Evolutionary conservation across 2,888 invertebrate genomes (phyloP).

Genomic region (Drosophila paracracens): DNA sequence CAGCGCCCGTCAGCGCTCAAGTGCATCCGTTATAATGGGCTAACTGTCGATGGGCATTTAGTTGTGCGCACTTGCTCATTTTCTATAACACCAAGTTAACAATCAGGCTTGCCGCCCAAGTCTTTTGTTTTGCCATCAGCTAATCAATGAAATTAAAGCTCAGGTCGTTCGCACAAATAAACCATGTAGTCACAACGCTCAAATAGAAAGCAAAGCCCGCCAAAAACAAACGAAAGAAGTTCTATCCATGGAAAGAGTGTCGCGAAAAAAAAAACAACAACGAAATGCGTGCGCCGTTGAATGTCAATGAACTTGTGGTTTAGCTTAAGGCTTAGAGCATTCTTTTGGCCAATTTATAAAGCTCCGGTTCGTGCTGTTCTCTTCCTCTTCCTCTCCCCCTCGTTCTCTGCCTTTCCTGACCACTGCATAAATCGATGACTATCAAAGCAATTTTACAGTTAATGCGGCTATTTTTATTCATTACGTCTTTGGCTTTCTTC

Average conservation of each 20-base stretch:
- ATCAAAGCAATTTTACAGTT: conserved; percentile 79
- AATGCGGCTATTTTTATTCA: conserved; percentile 81
- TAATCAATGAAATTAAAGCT: conserved; percentile 61
- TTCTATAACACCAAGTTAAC: conserved; percentile 43
- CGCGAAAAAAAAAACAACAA: conserved; percentile 63
- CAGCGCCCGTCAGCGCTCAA: conserved; percentile 65
- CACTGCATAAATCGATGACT: conserved; percentile 70
- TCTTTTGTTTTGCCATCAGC: conserved; percentile 44
- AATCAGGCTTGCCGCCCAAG: conserved; percentile 47
- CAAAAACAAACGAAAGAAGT: conserved; percentile 14
- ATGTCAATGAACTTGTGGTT: conserved; percentile 73
- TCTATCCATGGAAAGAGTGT: conserved; percentile 48
- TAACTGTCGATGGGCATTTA: conserved; percentile 67
- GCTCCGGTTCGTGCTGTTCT: conserved; percentile 42
- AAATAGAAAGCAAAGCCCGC: conserved; percentile 58
- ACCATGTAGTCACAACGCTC: conserved; percentile 54
- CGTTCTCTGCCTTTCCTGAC: conserved; percentile 13
- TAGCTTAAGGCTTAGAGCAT: conserved; percentile 68
- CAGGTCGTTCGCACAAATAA: conserved; percentile 39
- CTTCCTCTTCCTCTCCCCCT: conserved; percentile 10
- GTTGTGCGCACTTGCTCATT: conserved; percentile 19
- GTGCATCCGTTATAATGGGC: conserved; percentile 74
- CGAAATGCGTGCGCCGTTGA: conserved; percentile 41
- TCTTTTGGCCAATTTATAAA: conserved; percentile 76
- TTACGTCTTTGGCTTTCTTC: conserved; percentile 74